phyloP scores from a whole-genome alignment of 23 tunicate genomes.

The Trididemnum miniatum region DNA sequence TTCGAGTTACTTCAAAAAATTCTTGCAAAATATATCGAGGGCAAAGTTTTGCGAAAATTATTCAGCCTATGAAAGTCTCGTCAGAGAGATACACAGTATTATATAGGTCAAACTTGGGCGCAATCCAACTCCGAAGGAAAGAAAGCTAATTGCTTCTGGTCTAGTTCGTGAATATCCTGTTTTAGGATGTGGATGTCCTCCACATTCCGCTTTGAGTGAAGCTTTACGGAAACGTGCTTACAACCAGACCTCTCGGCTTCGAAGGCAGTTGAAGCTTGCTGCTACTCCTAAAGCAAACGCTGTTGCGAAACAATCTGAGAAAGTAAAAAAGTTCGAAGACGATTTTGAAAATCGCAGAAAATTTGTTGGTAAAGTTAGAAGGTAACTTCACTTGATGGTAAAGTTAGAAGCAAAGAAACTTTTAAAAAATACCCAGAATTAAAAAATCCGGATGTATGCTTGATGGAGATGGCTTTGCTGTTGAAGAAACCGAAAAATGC shows the following conservation, averaged over 20 bases:
- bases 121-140: background rate
- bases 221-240: background rate
- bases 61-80: background rate
- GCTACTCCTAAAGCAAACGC: too few species aligned
- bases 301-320: too few species aligned
- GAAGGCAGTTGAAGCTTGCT: background rate
- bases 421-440: background rate
- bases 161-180: background rate
- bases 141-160: background rate
- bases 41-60: background rate
- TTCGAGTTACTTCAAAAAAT: background rate
- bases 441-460: background rate
- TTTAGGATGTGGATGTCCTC: background rate
- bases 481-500: background rate
- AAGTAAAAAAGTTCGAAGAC: too few species aligned
- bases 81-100: background rate
- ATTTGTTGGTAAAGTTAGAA: too few species aligned
- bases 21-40: background rate
- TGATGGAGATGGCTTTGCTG: background rate
- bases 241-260: background rate
- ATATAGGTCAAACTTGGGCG: background rate
- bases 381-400: background rate
- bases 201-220: constrained; percentile 2
- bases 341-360: too few species aligned
- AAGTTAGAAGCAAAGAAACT: background rate